Base-by-base conservation (phyloP, 2,113 vertebrate genomes). In the Gambusia holbrooki region DNA sequence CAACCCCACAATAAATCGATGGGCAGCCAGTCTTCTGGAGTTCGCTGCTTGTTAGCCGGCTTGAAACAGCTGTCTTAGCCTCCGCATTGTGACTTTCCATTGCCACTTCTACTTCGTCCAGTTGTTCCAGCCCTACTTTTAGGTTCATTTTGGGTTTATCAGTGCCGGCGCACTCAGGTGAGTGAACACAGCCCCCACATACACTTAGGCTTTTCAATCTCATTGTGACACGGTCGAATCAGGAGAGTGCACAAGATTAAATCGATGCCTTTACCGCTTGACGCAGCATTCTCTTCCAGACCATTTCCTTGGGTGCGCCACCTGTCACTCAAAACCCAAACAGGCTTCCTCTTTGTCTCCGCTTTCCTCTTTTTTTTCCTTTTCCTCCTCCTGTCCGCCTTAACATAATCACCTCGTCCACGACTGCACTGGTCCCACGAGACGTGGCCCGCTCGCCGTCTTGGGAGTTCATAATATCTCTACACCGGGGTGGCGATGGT, bases 171-270 rank as follows among this genome's bases (percentile, higher is more conserved):
- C 45, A 79, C 78, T 84, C 86, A 90, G 87, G 85, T 91, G 90
- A 93, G 82, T 69, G 84, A 86, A 84, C 81, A 74, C 74, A 69
- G 87, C 79, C 73, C 74, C 76, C 74, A 71, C 88, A 83, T 82
- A 83, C 88, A 91, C 86, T 91, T 89, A 85, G 69, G 86, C 87
- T 89, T 93, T 93, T 92, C 89, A 92, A 89, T 93, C 83, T 84
- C 79, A 14, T 79, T 13, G 75, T 84, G 86, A 90, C 79, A 84
- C 71, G 83, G 89, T 90, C 85, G 88, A 87, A 92, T 92, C 90
- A 88, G 76, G 76, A 82, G 87, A 87, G 87, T 15, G 82, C 85
- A 85, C 88, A 72, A 89, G 90, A 92, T 91, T 88, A 88, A 90
- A 92, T 92, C 92, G 80, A 90, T 90, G 87, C 51, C 80, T 77